Conservation (phyloP, 92 coral and sea anemone genomes). For the Palythoa grandiflora region DNA sequence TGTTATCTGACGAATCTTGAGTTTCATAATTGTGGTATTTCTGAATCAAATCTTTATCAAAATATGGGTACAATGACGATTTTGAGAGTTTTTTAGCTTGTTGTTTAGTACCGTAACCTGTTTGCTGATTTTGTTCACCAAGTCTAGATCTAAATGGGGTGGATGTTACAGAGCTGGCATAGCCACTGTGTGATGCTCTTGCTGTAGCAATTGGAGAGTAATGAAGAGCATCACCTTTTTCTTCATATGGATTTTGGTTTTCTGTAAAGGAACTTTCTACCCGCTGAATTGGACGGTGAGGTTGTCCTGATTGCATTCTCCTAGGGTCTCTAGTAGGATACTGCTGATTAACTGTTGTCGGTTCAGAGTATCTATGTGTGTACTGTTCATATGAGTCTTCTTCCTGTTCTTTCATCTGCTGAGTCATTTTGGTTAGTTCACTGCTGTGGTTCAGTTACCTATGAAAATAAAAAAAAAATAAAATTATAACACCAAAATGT, state of each 20-base stretch:
- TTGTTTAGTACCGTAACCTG: neutral
- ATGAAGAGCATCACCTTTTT: neutral
- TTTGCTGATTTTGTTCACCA: neutral
- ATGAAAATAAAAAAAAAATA: too few relatives aligned
- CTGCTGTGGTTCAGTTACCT: too few relatives aligned
- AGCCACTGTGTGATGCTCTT: neutral
- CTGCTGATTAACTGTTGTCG: too few relatives aligned
- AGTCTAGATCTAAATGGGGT: neutral
- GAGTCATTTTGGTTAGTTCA: too few relatives aligned
- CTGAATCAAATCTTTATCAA: neutral
- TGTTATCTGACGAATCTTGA: too few relatives aligned
- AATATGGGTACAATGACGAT: neutral
- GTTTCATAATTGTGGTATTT: neutral
- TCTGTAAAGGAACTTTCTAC: neutral
- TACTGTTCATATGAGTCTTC: too few relatives aligned
- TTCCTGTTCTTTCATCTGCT: too few relatives aligned
- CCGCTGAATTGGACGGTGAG: neutral
- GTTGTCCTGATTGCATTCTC: neutral
- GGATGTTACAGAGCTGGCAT: neutral
- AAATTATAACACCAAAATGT: too few relatives aligned
- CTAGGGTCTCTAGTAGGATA: too few relatives aligned
- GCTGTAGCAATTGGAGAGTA: too few relatives aligned
- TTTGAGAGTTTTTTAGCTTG: neutral
- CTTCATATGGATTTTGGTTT: neutral
- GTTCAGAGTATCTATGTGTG: too few relatives aligned